These are phyloP conservation scores for Drosophila arawakana DNA, from an alignment of 1,140 invertebrate genomes.

Conservation along the genomic window DNA sequence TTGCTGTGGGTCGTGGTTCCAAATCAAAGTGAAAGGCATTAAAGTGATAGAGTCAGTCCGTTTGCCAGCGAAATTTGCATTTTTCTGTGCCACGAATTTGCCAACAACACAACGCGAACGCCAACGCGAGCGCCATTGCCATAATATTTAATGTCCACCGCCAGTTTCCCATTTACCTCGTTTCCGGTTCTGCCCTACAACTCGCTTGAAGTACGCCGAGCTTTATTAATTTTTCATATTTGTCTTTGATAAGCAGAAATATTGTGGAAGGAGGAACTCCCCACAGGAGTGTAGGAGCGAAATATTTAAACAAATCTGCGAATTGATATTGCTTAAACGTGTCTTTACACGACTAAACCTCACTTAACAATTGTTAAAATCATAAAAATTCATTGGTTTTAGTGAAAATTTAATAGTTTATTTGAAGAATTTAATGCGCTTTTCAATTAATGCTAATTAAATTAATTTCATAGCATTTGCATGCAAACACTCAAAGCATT, in stretches of 20 bases:
- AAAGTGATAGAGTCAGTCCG: constrained; percentile 72
- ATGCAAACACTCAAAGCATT: constrained; percentile 5
- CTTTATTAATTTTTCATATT: constrained; percentile 82
- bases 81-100: constrained; percentile 66
- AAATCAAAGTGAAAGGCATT: constrained; percentile 81
- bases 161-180: background rate
- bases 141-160: constrained; percentile 56
- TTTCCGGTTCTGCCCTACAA: constrained; percentile 13
- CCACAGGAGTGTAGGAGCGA: background rate
- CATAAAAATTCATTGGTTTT: background rate
- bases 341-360: background rate
- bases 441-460: constrained; percentile 3
- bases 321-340: constrained; percentile 46
- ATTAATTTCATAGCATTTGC: background rate
- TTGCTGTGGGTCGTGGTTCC: constrained; percentile 56
- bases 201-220: constrained; percentile 37
- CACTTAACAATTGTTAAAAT: background rate
- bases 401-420: background rate
- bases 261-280: constrained; percentile 11
- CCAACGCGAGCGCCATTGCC: constrained; percentile 32
- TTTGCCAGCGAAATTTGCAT: constrained; percentile 68
- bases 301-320: constrained; percentile 49
- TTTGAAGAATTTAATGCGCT: background rate
- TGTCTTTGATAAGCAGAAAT: constrained; percentile 74
- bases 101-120: constrained; percentile 11